Conservation (phyloP, 2,113 vertebrate genomes). For the Passer montanus region DNA sequence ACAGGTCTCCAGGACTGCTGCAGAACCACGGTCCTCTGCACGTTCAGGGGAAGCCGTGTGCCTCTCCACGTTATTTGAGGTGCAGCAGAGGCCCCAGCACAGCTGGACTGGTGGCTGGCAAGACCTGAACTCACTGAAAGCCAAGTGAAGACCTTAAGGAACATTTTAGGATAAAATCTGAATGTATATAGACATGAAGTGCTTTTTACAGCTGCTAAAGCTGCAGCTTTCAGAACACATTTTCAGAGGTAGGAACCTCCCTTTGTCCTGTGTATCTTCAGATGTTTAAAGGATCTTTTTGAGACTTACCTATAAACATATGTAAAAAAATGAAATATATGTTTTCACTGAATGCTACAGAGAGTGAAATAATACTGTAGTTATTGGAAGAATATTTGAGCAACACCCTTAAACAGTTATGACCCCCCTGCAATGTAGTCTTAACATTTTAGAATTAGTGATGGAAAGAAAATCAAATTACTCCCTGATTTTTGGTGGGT, state of each 20-base stretch:
- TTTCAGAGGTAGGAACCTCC: background rate
- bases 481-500: background rate
- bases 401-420: background rate
- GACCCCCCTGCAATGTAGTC: background rate
- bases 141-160: background rate
- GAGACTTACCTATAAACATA: background rate
- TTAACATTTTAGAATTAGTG: background rate
- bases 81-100: background rate
- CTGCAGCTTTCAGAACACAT: background rate
- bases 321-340: background rate
- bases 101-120: background rate
- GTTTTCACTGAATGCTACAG: background rate
- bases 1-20: background rate
- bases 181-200: background rate
- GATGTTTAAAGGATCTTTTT: background rate
- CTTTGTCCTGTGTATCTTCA: background rate
- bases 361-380: background rate
- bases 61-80: background rate
- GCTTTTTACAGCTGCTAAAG: background rate
- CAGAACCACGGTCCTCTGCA: background rate
- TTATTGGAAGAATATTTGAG: background rate
- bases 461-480: background rate
- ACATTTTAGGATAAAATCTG: background rate
- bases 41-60: fast-evolving
- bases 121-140: background rate